A percentile compares a stretch with the other conserved stretches of the same genome.
These are phyloP conservation scores for Dysdera silvatica DNA, from an alignment of 1,140 invertebrate species.

Conservation along the genomic window DNA sequence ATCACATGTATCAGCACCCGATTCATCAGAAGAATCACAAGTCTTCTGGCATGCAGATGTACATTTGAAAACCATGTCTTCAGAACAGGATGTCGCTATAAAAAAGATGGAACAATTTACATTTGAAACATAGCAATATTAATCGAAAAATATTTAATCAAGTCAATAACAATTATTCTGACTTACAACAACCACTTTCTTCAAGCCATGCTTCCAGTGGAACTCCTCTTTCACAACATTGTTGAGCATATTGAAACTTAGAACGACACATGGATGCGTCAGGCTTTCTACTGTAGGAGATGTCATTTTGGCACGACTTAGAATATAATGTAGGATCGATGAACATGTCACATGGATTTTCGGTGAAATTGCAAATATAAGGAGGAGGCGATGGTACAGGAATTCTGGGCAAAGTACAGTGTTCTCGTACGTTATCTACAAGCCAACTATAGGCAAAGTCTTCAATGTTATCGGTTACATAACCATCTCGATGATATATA, in stretches of 20 bases:
- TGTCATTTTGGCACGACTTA: constrained; percentile 57
- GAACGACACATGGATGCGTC: constrained; percentile 51
- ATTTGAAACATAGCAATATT: too few relatives aligned
- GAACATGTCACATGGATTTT: constrained; percentile 23
- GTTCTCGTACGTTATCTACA: neutral
- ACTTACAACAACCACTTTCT: constrained; percentile 54
- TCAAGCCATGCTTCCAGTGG: constrained; percentile 61
- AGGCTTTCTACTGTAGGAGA: constrained; percentile 50
- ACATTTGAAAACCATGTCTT: constrained; percentile 60
- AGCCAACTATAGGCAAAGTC: constrained; percentile 56
- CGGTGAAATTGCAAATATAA: constrained; percentile 39
- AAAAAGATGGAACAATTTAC: too few relatives aligned
- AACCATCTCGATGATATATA: constrained; percentile 50
- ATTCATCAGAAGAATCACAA: constrained; percentile 51
- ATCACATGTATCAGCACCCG: constrained; percentile 47
- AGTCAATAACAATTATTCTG: neutral
- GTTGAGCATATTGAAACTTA: constrained; percentile 62
- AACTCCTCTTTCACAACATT: constrained; percentile 57
- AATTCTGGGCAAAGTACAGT: constrained; percentile 28
- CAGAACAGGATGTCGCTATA: constrained; percentile 35
- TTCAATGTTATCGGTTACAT: constrained; percentile 42
- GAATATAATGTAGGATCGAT: constrained; percentile 60
- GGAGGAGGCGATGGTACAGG: constrained; percentile 36
- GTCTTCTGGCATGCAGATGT: constrained; percentile 57
- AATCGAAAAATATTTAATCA: constrained; percentile 45